Percentiles rank a stretch among this genome's conserved stretches.
phyloP scores from a whole-genome alignment of 37 sponge, comb jelly and placozoan species.

The Aphrocallistes beatrix region DNA sequence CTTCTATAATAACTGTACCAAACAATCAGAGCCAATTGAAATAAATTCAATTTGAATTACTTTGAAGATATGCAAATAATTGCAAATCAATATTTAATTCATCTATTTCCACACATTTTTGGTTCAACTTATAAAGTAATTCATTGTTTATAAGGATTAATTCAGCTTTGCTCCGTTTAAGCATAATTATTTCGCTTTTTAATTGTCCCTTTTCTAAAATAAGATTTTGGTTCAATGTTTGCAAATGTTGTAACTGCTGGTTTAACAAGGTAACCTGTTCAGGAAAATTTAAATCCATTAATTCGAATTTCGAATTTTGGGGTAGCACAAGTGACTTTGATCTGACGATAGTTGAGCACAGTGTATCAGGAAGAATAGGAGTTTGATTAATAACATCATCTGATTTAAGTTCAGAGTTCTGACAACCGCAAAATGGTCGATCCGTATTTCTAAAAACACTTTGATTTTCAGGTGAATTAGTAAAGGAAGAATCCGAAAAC shows the following conservation, averaged over 20 bases:
- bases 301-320: background rate
- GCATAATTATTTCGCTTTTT: background rate
- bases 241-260: background rate
- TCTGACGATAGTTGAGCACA: background rate
- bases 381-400: too few species aligned
- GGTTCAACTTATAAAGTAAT: background rate
- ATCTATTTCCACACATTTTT: background rate
- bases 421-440: too few species aligned
- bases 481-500: background rate
- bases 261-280: background rate
- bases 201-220: background rate
- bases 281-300: background rate
- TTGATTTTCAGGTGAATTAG: background rate
- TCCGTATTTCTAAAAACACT: too few species aligned
- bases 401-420: too few species aligned
- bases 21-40: too few species aligned
- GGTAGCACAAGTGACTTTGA: background rate
- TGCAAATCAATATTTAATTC: background rate
- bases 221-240: background rate
- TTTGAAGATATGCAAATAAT: background rate
- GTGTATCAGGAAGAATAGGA: background rate
- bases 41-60: too few species aligned
- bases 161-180: background rate
- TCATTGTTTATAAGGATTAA: background rate
- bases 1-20: too few species aligned